Percentiles rank a stretch among this genome's conserved stretches.
phyloP scores from a whole-genome alignment of 2,797 vertebrate genomes.

The Bothrops alternatus region DNA sequence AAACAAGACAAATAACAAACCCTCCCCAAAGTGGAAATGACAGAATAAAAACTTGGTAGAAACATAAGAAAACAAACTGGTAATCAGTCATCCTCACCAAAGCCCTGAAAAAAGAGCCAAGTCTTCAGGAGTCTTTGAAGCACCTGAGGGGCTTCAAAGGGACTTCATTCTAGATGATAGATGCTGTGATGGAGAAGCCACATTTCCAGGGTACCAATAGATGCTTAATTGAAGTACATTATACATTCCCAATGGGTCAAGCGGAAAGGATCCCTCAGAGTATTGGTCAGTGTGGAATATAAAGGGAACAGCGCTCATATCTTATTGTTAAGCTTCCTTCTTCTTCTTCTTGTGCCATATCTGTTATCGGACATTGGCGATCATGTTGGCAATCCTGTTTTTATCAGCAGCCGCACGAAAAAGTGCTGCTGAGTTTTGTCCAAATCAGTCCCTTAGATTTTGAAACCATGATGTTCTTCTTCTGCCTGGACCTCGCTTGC shows the following conservation, averaged over 20 bases:
- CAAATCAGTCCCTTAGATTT: too few species aligned
- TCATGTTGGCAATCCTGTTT: too few species aligned
- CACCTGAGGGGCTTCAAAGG: neutral
- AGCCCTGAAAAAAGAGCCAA: neutral
- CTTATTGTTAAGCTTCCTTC: neutral
- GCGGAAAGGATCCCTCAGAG: neutral
- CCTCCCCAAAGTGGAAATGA: neutral
- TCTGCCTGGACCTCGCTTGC: too few species aligned
- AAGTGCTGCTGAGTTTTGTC: too few species aligned
- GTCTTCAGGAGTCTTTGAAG: neutral
- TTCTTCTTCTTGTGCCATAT: too few species aligned
- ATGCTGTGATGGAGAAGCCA: neutral
- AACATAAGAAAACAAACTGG: neutral
- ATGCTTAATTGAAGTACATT: neutral
- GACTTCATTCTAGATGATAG: neutral
- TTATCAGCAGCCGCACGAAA: too few species aligned
- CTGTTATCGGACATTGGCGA: too few species aligned
- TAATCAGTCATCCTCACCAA: neutral
- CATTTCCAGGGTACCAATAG: neutral
- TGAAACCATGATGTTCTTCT: too few species aligned
- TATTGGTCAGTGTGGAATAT: neutral
- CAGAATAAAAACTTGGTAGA: neutral
- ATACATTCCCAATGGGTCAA: too few species aligned
- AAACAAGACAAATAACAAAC: neutral
- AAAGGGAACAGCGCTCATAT: neutral